Percentiles rank a stretch among this genome's conserved stretches.
These are phyloP conservation scores for Stichopus horrens DNA, from an alignment of 53 echinoderm and acorn worm genomes.

Conservation along the genomic window DNA sequence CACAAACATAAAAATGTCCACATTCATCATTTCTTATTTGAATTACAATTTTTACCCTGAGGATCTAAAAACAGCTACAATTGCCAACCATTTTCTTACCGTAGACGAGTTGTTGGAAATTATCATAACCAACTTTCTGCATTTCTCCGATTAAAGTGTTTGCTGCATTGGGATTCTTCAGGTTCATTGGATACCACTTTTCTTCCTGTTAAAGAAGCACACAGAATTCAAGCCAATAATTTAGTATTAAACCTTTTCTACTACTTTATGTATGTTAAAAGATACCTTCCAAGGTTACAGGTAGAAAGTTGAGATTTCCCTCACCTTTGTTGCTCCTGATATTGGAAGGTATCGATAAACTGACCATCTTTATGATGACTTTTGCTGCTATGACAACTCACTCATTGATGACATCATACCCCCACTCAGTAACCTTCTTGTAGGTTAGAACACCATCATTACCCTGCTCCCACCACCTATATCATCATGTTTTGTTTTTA, in stretches of 20 bases:
- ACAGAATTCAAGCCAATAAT: background rate
- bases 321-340: background rate
- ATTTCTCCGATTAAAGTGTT: slow-evolving; percentile 84
- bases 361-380: background rate
- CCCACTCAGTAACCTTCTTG: too few relatives aligned
- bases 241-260: too few relatives aligned
- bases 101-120: slow-evolving; percentile 84
- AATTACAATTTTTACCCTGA: too few relatives aligned
- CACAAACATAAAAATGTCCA: too few relatives aligned
- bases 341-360: background rate
- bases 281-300: too few relatives aligned
- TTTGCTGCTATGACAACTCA: background rate
- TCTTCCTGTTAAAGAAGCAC: slow-evolving; percentile 68
- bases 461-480: too few relatives aligned
- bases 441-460: too few relatives aligned
- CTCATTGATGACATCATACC: too few relatives aligned
- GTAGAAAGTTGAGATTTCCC: background rate
- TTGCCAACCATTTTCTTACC: slow-evolving; percentile 51
- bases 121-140: slow-evolving; percentile 81
- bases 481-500: too few relatives aligned
- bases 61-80: too few relatives aligned
- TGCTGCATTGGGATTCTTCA: slow-evolving; percentile 89
- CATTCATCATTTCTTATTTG: too few relatives aligned
- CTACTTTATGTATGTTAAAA: too few relatives aligned
- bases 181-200: slow-evolving; percentile 87